Evolutionary conservation across 1,140 invertebrate genomes (phyloP), one percentile per base, ranked within the genome.

Genomic region (Chrysomallon squamiferum): DNA sequence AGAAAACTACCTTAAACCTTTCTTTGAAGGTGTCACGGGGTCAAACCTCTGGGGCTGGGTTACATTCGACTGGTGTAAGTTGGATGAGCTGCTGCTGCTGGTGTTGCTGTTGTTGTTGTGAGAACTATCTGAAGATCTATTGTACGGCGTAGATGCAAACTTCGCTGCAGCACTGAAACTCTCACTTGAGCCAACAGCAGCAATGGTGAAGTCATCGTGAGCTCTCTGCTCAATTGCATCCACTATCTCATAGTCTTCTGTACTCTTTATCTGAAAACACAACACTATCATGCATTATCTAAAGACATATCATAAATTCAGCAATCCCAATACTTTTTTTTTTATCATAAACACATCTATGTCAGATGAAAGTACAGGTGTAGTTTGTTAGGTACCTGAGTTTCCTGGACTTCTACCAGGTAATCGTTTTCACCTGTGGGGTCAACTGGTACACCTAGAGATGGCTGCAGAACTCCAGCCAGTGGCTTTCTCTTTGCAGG

Each of bases 61-160:
- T 3, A 33, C 29, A 15, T 54, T 25, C 35, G 35, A 59, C 64
- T 38, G 33, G 30, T 33, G 29, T 18, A 58, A 33, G 38, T 61
- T 70, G 60, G 66, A 70, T n/a, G 47, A 59, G 58, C 68, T 70
- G 59, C n/a, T n/a, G 35, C 35, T 38, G 35, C 35, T 7, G n/a
- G n/a, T n/a, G n/a, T n/a, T n/a, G n/a, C n/a, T n/a, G n/a, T n/a
- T n/a, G n/a, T n/a, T n/a, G n/a, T n/a, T n/a, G n/a, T n/a, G n/a
- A n/a, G n/a, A n/a, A n/a, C n/a, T n/a, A n/a, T n/a, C n/a, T n/a
- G n/a, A n/a, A n/a, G n/a, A n/a, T n/a, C n/a, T n/a, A 15, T 38
- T 38, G 76, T 54, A 82, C 18, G 81, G 81, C 41, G 81, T 83
- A 0, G 80, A 82, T 2, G 77, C 79, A 45, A 73, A 41, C 20